These are phyloP conservation scores for Rhombomys opimus DNA, from an alignment of 2,113 vertebrate genomes.

Conservation along the genomic window DNA sequence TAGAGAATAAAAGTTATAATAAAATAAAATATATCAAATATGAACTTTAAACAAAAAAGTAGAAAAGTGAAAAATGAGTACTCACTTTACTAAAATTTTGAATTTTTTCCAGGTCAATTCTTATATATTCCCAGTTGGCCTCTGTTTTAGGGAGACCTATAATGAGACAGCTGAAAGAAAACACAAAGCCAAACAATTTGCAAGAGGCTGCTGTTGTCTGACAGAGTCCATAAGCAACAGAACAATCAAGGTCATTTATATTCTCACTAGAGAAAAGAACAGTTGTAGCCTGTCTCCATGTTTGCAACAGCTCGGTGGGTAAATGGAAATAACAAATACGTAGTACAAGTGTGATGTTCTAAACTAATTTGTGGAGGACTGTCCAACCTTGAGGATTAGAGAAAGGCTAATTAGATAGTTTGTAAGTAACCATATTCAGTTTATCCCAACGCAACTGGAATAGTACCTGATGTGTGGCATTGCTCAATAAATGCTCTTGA, in stretches of 20 bases:
- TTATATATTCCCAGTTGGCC: constrained; percentile 81
- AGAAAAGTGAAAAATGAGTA: background rate
- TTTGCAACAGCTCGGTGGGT: background rate
- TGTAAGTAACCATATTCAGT: background rate
- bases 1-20: background rate
- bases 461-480: background rate
- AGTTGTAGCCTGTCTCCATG: background rate
- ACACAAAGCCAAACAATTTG: constrained; percentile 19
- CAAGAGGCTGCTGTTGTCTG: background rate
- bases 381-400: background rate
- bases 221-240: background rate
- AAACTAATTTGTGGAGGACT: background rate
- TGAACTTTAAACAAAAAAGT: background rate
- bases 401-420: background rate
- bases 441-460: background rate
- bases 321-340: background rate
- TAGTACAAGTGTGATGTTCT: background rate
- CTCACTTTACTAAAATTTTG: constrained; percentile 82
- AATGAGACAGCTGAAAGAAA: constrained; percentile 78
- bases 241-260: background rate
- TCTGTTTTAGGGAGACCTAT: constrained; percentile 83
- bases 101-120: constrained; percentile 81
- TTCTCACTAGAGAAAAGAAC: background rate
- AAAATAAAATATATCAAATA: background rate
- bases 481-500: background rate